Evolutionary conservation across 37 sponge, comb jelly and placozoan species (phyloP), one percentile per base, ranked within the genome.

Genomic region (Aplysina aerophoba): DNA sequence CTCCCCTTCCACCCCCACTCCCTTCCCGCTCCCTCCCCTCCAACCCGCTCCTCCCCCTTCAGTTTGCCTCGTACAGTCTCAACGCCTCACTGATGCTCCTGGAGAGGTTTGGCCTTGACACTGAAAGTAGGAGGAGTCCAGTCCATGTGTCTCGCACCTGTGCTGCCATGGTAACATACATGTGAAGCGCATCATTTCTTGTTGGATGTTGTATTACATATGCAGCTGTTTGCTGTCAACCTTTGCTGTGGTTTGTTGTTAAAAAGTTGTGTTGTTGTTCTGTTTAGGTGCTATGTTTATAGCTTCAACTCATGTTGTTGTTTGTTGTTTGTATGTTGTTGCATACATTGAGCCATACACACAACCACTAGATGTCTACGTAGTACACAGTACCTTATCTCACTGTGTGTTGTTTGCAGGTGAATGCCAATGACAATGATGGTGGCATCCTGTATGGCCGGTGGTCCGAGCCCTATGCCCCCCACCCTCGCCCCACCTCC

Each of bases 391-490:
- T 8, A 44, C 50, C 8, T 44, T 44, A 3, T 8, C 11, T 4
- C 11, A 8, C 12, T 27, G 24, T 62, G 64, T 27, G 15, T 28
- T 33, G n/a, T 75, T 44, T 75, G 54, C 20, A 75, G 78, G 78
- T 75, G 38, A 75, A 75, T 50, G 44, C 34, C 25, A 79, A 87
- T 53, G 90, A 89, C 59, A 66, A 79, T 84, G 90, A 93, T 55
- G 83, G 83, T 50, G 93, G 93, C 1, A 73, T 87, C 35, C 75
- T 93, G 55, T 79, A 30, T 37, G 93, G 93, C 20, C 2, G 61
- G 36, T 93, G 93, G 93, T 86, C 90, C 17, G 78, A 57, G 28
- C 22, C 37, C 17, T 93, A 89, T 80, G 59, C 83, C 13, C 84
- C 81, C 35, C 75, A 85, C 5, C 81, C 86, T 54, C 66, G 65